Percentiles rank a stretch among this genome's conserved stretches.
Conservation (phyloP, 2,888 invertebrate genomes). For the Orthosia cruda region DNA sequence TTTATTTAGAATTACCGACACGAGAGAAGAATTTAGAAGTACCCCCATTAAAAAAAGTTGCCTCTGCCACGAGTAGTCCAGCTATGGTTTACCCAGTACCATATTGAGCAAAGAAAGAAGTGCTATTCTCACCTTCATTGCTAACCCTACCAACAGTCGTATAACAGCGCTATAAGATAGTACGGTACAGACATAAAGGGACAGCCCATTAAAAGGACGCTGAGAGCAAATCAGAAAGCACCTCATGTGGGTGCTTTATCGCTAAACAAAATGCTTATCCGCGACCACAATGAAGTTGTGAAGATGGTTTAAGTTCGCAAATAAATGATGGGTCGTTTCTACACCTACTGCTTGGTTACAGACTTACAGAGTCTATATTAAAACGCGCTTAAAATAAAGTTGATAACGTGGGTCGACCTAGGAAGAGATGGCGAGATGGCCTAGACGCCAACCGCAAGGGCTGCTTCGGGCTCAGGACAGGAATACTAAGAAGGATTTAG, state of each 20-base stretch:
- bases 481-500: too few relatives aligned
- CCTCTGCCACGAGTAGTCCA: background rate
- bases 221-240: conserved; percentile 48
- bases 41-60: background rate
- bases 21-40: background rate
- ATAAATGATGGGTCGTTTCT: conserved; percentile 30
- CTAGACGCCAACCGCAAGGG: too few relatives aligned
- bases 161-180: conserved; percentile 43
- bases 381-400: background rate
- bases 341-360: conserved; percentile 1
- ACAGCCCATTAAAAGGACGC: conserved; percentile 28
- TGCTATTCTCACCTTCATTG: background rate
- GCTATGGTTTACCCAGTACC: background rate
- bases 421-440: too few relatives aligned
- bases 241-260: conserved; percentile 54
- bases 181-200: conserved; percentile 35
- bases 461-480: too few relatives aligned
- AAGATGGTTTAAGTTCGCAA: conserved; percentile 12
- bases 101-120: background rate
- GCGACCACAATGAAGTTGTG: conserved; percentile 32
- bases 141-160: background rate
- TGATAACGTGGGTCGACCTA: too few relatives aligned
- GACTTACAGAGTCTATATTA: background rate
- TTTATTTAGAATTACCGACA: background rate
- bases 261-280: conserved; percentile 45